phyloP scores from a whole-genome alignment of 2,113 vertebrate genomes.

The Gallinago jamesoni region DNA sequence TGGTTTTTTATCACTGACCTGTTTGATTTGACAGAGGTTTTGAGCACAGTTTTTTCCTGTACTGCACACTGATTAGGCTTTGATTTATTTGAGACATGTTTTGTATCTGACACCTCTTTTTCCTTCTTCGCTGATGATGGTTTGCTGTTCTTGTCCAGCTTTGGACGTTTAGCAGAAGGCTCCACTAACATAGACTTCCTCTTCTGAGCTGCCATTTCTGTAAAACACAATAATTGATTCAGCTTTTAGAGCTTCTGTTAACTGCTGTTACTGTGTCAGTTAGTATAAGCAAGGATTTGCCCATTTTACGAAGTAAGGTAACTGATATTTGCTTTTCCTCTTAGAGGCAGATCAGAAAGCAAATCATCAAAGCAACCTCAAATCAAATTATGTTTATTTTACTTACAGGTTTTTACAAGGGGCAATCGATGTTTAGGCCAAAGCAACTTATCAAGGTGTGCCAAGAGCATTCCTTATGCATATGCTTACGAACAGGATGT shows the following conservation, averaged over 20 bases:
- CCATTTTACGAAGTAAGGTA: background rate
- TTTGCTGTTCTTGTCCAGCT: conserved; percentile 72
- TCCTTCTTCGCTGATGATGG: conserved; percentile 52
- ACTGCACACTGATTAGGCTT: conserved; percentile 41
- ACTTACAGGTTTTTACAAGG: conserved; percentile 79
- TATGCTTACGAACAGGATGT: conserved; percentile 56
- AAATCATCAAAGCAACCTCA: background rate
- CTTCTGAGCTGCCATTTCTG: conserved; percentile 82
- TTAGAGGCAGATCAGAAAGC: background rate
- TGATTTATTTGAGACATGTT: conserved; percentile 74
- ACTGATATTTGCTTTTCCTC: background rate
- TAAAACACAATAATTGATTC: conserved; percentile 57
- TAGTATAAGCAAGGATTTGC: background rate
- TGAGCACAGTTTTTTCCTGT: conserved; percentile 71
- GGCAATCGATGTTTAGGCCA: conserved; percentile 69
- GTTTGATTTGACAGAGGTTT: conserved; percentile 68
- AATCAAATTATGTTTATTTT: conserved; percentile 22
- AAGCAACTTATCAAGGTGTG: conserved; percentile 74
- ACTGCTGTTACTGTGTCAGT: background rate
- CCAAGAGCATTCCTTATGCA: conserved; percentile 78
- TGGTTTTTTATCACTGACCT: conserved; percentile 66
- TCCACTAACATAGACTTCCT: conserved; percentile 72
- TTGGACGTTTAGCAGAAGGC: conserved; percentile 74
- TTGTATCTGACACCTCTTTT: conserved; percentile 67
- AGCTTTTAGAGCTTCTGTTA: conserved; percentile 6